Conservation (phyloP, 2,113 vertebrate species). For the Vireo altiloquus region DNA sequence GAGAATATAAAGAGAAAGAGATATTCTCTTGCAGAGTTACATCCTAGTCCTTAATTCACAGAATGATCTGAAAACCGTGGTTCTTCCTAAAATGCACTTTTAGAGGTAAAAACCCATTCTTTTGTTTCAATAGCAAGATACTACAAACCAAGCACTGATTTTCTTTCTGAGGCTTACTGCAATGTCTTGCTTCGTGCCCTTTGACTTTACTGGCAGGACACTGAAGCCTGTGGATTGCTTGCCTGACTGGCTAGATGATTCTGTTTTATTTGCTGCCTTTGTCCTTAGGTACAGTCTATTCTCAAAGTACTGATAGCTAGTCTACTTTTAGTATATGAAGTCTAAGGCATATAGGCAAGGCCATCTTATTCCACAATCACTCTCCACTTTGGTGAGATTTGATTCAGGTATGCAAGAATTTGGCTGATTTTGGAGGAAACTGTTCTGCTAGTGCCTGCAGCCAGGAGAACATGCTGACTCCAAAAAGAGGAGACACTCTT, state of each 20-base stretch:
- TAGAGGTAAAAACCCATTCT: neutral
- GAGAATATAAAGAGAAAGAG: neutral
- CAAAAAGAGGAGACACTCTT: neutral
- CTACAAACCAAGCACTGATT: neutral
- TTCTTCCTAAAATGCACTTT: neutral
- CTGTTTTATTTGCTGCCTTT: neutral
- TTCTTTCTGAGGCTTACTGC: neutral
- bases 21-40: neutral
- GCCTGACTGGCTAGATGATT: neutral
- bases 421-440: neutral
- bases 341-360: neutral
- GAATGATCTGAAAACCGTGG: neutral
- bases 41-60: neutral
- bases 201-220: neutral
- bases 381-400: neutral
- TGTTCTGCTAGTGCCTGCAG: neutral
- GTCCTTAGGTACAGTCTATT: neutral
- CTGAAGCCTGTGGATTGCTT: neutral
- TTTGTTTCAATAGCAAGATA: neutral
- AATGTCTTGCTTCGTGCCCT: neutral
- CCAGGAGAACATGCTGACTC: neutral
- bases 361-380: neutral
- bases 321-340: neutral
- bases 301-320: neutral
- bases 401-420: neutral